Percentiles rank a stretch among this genome's conserved stretches.
These are phyloP conservation scores for Drosophila nigrodunni DNA, from an alignment of 1,140 invertebrate species.

Conservation along the genomic window DNA sequence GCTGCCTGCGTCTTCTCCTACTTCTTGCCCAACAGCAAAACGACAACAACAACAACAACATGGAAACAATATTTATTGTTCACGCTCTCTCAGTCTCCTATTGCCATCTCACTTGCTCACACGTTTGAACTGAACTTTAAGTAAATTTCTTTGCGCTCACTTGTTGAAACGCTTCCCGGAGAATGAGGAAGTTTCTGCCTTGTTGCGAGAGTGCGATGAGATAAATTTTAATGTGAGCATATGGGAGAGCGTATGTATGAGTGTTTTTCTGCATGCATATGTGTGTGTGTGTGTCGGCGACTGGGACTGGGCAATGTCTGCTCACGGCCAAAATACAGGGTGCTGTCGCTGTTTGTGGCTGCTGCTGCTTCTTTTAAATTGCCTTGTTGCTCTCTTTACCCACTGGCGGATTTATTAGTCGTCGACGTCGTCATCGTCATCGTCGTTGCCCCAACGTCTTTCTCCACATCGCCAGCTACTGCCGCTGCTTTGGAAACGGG, in stretches of 20 bases:
- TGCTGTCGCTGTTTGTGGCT: constrained; percentile 29
- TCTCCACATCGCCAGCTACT: constrained; percentile 54
- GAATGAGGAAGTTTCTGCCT: constrained; percentile 79
- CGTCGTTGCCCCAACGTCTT: constrained; percentile 54
- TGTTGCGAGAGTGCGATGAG: constrained; percentile 58
- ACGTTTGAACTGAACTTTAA: constrained; percentile 39
- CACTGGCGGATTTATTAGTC: constrained; percentile 82
- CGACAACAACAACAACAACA: constrained; percentile 25
- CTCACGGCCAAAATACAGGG: constrained; percentile 48
- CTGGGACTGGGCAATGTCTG: constrained; percentile 50
- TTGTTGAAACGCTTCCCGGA: constrained; percentile 81
- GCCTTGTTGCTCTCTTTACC: constrained; percentile 82
- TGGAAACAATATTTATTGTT: constrained; percentile 47
- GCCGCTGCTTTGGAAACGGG: constrained; percentile 67
- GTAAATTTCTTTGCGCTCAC: constrained; percentile 66
- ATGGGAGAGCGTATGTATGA: constrained; percentile 10
- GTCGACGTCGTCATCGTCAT: constrained; percentile 43
- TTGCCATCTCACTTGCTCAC: constrained; percentile 45
- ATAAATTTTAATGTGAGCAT: constrained; percentile 68
- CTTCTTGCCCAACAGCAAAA: constrained; percentile 43
- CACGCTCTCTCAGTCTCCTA: constrained; percentile 48
- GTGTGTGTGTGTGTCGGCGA: constrained; percentile 18
- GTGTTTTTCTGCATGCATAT: constrained; percentile 10
- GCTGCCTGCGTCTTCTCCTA: constrained; percentile 34
- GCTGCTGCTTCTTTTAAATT: constrained; percentile 42